A percentile compares a stretch with the other conserved stretches of the same genome.
These are phyloP conservation scores for Scarus forsteni DNA, from an alignment of 2,797 vertebrate species.

Conservation along the genomic window DNA sequence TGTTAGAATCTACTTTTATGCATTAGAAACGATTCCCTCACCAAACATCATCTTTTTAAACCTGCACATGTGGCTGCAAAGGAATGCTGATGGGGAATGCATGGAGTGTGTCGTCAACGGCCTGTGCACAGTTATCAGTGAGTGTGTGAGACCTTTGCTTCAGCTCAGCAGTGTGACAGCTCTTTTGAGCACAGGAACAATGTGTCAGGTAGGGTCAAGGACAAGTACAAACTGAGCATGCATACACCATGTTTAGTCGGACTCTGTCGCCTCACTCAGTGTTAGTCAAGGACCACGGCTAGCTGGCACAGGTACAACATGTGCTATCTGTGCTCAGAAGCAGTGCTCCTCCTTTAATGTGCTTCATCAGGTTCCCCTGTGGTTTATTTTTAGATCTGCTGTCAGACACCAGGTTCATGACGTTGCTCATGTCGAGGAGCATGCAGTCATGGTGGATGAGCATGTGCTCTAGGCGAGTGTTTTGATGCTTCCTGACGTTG, in stretches of 20 bases:
- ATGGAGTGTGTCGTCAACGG: background rate
- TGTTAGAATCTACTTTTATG: background rate
- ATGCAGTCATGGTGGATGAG: constrained; percentile 27
- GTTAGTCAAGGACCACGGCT: background rate
- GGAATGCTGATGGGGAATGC: background rate
- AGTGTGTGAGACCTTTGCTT: constrained; percentile 9
- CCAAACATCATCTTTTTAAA: background rate
- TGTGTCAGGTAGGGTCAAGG: constrained; percentile 23
- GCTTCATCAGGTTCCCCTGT: constrained; percentile 19
- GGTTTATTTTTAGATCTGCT: constrained; percentile 51
- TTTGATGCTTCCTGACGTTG: constrained; percentile 57
- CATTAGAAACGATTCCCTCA: background rate
- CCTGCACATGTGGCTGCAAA: background rate
- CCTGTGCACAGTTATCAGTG: background rate
- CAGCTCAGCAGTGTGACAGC: constrained; percentile 5
- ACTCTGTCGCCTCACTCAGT: constrained; percentile 7
- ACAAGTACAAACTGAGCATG: constrained; percentile 12
- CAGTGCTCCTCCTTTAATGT: constrained; percentile 1
- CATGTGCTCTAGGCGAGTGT: constrained; percentile 41
- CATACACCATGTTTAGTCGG: constrained; percentile 13
- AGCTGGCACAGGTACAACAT: constrained; percentile 30
- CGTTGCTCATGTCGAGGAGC: background rate
- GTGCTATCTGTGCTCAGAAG: constrained; percentile 21
- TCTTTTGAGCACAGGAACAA: constrained; percentile 17
- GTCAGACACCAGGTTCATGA: constrained; percentile 34